Conservation (phyloP, 2,113 vertebrate genomes). For the Phyllopteryx taeniolatus region DNA sequence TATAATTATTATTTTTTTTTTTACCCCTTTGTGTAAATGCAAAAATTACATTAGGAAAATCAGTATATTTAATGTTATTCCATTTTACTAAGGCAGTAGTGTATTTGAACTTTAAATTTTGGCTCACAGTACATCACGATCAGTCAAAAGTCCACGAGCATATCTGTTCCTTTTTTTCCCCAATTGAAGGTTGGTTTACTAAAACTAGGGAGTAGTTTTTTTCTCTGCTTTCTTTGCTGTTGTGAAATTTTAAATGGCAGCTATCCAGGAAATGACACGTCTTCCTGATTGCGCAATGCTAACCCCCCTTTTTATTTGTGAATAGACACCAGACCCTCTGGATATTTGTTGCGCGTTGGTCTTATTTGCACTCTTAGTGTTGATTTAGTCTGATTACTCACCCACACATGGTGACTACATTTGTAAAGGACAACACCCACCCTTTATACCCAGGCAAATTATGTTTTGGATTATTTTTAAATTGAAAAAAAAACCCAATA, state of each 20-base stretch:
- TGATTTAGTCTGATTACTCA: background rate
- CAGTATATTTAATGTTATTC: too few species aligned
- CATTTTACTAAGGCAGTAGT: too few species aligned
- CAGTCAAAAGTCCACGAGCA: too few species aligned
- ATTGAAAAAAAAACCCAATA: background rate
- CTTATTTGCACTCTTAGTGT: constrained; percentile 2
- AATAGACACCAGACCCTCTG: background rate
- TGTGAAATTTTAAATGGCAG: background rate
- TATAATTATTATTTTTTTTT: too few species aligned
- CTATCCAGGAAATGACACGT: constrained; percentile 3
- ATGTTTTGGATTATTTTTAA: background rate
- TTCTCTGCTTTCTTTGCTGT: background rate
- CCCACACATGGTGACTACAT: background rate
- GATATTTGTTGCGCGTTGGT: background rate
- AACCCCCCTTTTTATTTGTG: background rate
- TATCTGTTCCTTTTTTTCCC: background rate
- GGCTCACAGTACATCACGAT: too few species aligned
- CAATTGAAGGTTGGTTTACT: background rate
- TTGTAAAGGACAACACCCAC: background rate
- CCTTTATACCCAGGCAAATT: background rate
- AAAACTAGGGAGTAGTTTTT: background rate
- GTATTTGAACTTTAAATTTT: too few species aligned
- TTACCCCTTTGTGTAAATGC: too few species aligned
- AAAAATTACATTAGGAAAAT: too few species aligned
- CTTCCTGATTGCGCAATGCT: background rate